Evolutionary conservation across 2,888 invertebrate genomes (phyloP), one percentile per base, ranked within the genome.

Genomic region (Drosophila neonasuta): DNA sequence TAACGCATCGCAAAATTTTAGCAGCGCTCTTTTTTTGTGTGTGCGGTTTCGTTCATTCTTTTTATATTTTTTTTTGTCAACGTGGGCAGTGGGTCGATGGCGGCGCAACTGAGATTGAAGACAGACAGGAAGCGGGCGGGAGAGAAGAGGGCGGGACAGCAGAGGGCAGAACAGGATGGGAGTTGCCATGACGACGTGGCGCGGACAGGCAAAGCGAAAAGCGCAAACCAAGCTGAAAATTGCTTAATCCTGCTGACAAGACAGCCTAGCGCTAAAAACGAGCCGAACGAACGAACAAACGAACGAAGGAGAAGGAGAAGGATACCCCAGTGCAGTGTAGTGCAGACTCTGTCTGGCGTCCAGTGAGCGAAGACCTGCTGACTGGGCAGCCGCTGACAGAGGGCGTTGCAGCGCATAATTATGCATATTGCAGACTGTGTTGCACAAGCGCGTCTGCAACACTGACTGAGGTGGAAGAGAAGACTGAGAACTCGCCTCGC

Each of bases 371-470:
- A 11, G 66, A 51, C 20, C 51, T 67, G 75, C 80, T 79, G 79
- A 71, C 78, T 77, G 79, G 68, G 70, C 77, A 77, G 62, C 32
- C 68, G 88, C 88, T 88, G 88, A 88, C 88, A 88, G 86, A 84
- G 84, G 87, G 87, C 88, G 88, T 88, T 87, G 74, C 87, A 77
- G 77, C 69, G 88, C 86, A 88, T 88, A 88, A 88, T 88, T 88
- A 88, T 88, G 88, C 82, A 80, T 77, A 73, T 54, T 58, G 68
- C 61, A 62, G 75, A 62, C 46, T 24, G 34, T 24, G 29, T 24
- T 20, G 32, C 39, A 51, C 24, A 24, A 24, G 24, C 24, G 24
- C 24, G 32, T 9, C 10, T 32, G 32, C 10, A 10, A 32, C 29
- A 6, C 30, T 34, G 45, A 20, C 30, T 3, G 32, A 20, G 13